These are phyloP conservation scores for Leiothrix lutea DNA, from an alignment of 2,113 vertebrate genomes.

Conservation along the genomic window DNA sequence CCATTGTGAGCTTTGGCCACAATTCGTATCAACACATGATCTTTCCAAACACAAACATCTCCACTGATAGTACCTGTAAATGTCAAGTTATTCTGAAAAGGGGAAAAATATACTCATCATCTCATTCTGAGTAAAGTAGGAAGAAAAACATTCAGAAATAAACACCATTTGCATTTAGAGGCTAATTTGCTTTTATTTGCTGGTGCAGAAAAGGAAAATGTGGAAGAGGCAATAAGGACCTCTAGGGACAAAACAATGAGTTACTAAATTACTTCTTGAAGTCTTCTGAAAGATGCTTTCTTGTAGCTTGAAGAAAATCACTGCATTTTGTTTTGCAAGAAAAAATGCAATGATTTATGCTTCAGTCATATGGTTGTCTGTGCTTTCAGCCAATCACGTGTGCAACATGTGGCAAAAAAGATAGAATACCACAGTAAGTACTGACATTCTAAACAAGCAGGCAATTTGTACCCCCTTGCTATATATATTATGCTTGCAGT, in stretches of 20 bases:
- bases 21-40: conserved; percentile 91
- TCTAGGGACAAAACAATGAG: not conserved
- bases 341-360: not conserved
- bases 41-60: conserved; percentile 99
- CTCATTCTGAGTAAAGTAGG: conserved; percentile 35
- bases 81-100: conserved; percentile 99
- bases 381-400: not conserved
- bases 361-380: not conserved
- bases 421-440: not conserved
- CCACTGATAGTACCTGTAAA: conserved; percentile 99
- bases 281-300: not conserved
- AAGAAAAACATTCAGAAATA: conserved; percentile 27
- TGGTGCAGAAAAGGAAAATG: not conserved
- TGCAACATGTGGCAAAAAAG: not conserved
- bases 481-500: not conserved
- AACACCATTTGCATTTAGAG: not conserved
- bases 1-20: conserved; percentile 98
- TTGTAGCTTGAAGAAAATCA: not conserved
- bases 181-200: not conserved
- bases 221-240: not conserved
- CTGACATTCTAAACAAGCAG: not conserved
- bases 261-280: not conserved
- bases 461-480: not conserved
- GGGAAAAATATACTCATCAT: conserved; percentile 70
- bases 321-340: not conserved